phyloP scores from a whole-genome alignment of 2,113 vertebrate species.

The Psittacus erithacus region DNA sequence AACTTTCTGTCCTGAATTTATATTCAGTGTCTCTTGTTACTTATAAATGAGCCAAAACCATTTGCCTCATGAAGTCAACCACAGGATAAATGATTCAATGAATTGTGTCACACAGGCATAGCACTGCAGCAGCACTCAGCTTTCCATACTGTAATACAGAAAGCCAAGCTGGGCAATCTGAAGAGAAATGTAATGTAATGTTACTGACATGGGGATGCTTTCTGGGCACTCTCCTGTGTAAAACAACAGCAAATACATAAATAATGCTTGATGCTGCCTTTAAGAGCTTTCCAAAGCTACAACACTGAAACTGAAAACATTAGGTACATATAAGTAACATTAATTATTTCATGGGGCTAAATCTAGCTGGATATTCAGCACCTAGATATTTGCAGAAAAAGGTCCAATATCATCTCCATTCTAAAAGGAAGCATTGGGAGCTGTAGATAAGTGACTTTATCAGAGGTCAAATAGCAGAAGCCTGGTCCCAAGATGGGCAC shows the following conservation, averaged over 20 bases:
- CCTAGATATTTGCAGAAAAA: not conserved
- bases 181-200: not conserved
- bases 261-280: not conserved
- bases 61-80: conserved; percentile 21
- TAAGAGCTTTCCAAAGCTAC: not conserved
- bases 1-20: not conserved
- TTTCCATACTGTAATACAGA: not conserved
- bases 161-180: not conserved
- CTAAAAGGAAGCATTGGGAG: not conserved
- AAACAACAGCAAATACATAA: not conserved
- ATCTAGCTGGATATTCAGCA: not conserved
- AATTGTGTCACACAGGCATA: not conserved
- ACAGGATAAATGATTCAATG: not conserved
- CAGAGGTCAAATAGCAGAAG: not conserved
- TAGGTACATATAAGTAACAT: not conserved
- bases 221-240: not conserved
- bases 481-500: not conserved
- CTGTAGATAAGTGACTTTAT: not conserved
- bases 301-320: not conserved
- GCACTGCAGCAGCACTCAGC: not conserved
- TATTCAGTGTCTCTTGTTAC: not conserved
- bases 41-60: not conserved
- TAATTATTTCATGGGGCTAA: not conserved
- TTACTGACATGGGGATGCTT: not conserved
- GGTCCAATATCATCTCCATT: not conserved